A percentile compares a stretch with the other conserved stretches of the same genome.
Evolutionary conservation across 2,113 vertebrate genomes (phyloP).

Genomic region (Neofelis nebulosa): DNA sequence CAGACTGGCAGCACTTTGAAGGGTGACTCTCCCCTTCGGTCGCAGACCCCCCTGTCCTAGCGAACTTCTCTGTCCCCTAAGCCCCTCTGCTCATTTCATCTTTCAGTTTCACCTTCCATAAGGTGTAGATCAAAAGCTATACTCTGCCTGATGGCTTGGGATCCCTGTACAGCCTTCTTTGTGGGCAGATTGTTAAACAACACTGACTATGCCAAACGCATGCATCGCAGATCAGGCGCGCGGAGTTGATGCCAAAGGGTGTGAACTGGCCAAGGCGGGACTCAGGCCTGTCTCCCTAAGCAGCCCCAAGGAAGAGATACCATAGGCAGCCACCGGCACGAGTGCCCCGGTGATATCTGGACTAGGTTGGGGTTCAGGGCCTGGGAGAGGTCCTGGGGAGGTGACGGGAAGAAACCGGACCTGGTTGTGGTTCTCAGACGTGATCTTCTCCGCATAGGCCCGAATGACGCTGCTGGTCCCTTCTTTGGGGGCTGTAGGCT

Average conservation of each 20-base stretch:
- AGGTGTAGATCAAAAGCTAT: neutral
- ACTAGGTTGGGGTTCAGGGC: neutral
- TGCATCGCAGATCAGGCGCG: neutral
- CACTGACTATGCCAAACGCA: neutral
- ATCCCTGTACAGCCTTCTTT: neutral
- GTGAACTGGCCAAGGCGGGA: neutral
- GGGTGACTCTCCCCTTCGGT: neutral
- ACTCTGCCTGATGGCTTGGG: neutral
- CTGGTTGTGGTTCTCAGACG: too few species aligned
- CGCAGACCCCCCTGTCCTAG: neutral
- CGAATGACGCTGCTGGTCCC: neutral
- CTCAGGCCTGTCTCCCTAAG: neutral
- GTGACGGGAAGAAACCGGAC: rapidly evolving
- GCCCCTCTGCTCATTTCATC: neutral
- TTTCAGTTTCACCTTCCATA: neutral
- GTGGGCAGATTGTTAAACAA: neutral
- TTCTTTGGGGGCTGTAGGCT: rapidly evolving
- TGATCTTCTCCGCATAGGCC: neutral
- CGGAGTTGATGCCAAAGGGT: neutral
- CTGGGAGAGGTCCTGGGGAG: neutral
- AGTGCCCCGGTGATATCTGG: neutral
- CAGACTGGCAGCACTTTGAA: neutral
- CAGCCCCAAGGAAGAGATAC: neutral
- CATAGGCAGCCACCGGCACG: rapidly evolving
- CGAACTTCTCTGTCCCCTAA: neutral